A percentile compares a stretch with the other conserved stretches of the same genome.
phyloP scores from a whole-genome alignment of 2,888 invertebrate genomes.

The Myopa testacea region DNA sequence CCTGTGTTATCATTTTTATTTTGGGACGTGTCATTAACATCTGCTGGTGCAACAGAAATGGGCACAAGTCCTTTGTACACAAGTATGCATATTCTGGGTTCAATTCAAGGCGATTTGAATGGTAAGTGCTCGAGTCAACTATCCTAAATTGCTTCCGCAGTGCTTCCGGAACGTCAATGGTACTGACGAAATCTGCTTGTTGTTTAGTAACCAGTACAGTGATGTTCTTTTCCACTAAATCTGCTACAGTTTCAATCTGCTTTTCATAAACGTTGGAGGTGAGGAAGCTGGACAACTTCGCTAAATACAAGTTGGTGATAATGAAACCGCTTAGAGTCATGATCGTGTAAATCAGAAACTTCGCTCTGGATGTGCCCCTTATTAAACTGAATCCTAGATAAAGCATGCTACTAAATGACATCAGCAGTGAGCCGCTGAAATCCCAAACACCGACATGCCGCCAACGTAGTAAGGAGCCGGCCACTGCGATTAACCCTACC shows the following conservation, averaged over 20 bases:
- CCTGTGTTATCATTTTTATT: constrained; percentile 1
- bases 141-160: background rate
- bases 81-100: constrained; percentile 26
- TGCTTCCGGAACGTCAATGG: background rate
- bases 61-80: background rate
- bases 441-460: constrained; percentile 17
- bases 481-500: constrained; percentile 12
- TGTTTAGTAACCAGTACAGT: constrained; percentile 21
- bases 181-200: background rate
- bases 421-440: constrained; percentile 28
- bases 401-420: background rate
- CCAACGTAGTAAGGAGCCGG: constrained; percentile 19
- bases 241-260: constrained; percentile 30
- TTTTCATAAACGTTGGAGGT: constrained; percentile 29
- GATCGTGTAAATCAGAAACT: background rate
- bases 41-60: constrained; percentile 30
- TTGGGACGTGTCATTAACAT: constrained; percentile 11
- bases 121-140: background rate
- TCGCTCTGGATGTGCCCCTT: background rate
- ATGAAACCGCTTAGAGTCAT: background rate
- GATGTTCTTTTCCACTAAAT: constrained; percentile 26
- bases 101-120: background rate
- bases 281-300: constrained; percentile 37
- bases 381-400: constrained; percentile 24
- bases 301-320: constrained; percentile 32